These are phyloP conservation scores for Centroberyx gerrardi DNA, from an alignment of 2,797 vertebrate genomes.

Conservation along the genomic window DNA sequence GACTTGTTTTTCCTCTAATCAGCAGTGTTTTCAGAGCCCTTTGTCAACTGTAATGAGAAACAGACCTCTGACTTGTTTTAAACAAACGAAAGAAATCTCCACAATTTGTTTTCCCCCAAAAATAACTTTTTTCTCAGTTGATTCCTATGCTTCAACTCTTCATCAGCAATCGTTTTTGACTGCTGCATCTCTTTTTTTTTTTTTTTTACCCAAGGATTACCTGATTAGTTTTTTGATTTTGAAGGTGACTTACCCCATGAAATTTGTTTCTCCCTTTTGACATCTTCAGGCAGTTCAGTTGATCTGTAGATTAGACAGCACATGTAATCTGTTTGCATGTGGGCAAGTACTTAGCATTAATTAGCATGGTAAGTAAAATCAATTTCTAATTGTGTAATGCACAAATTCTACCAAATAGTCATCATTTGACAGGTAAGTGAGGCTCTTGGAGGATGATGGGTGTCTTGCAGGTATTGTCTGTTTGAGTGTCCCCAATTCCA, in stretches of 20 bases:
- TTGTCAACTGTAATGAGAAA: constrained; percentile 94
- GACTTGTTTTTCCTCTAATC: constrained; percentile 57
- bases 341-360: constrained; percentile 27
- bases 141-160: neutral
- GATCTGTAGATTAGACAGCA: constrained; percentile 24
- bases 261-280: neutral
- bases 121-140: neutral
- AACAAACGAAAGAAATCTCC: neutral
- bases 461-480: constrained; percentile 66
- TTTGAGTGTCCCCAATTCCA: constrained; percentile 29
- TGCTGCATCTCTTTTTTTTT: neutral
- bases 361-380: constrained; percentile 49
- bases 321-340: constrained; percentile 26
- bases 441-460: constrained; percentile 39
- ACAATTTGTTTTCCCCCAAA: neutral
- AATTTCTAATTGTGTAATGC: constrained; percentile 25
- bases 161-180: neutral
- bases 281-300: constrained; percentile 3
- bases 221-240: neutral
- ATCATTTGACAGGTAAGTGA: constrained; percentile 64
- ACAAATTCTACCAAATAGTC: constrained; percentile 5
- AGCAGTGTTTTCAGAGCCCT: constrained; percentile 82
- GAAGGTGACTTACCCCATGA: neutral
- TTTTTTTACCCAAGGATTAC: neutral
- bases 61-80: constrained; percentile 84